A percentile compares a stretch with the other conserved stretches of the same genome.
phyloP scores from a whole-genome alignment of 2,797 vertebrate species.

The Bradypus variegatus region DNA sequence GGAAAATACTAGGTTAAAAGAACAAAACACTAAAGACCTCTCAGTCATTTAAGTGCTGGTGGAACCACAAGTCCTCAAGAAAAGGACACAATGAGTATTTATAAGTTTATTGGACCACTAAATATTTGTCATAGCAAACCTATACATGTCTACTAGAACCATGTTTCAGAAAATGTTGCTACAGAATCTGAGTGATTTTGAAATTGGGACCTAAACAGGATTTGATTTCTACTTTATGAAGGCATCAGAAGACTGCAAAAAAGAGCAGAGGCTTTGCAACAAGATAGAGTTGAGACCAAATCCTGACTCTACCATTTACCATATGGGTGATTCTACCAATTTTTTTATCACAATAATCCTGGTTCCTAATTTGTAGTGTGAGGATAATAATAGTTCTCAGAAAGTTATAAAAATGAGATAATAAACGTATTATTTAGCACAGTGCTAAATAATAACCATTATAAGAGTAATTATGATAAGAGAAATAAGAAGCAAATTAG shows the following conservation, averaged over 20 bases:
- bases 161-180: neutral
- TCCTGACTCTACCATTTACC: too few species aligned
- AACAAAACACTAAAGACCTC: neutral
- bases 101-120: too few species aligned
- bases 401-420: neutral
- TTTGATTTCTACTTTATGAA: neutral
- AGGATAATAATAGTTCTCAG: neutral
- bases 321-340: neutral
- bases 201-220: fast-evolving
- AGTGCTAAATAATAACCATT: neutral
- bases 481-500: neutral
- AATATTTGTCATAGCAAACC: neutral
- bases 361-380: neutral
- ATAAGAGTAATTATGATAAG: neutral
- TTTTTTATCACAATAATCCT: neutral
- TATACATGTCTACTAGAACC: too few species aligned
- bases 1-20: too few species aligned
- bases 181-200: too few species aligned
- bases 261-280: neutral
- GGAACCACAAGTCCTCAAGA: neutral
- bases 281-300: neutral
- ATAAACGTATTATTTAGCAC: neutral
- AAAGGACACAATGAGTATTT: neutral
- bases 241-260: neutral
- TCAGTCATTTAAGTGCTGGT: too few species aligned